A percentile compares a stretch with the other conserved stretches of the same genome.
Evolutionary conservation across 1,140 invertebrate genomes (phyloP).

Genomic region (Drosophila simulans): DNA sequence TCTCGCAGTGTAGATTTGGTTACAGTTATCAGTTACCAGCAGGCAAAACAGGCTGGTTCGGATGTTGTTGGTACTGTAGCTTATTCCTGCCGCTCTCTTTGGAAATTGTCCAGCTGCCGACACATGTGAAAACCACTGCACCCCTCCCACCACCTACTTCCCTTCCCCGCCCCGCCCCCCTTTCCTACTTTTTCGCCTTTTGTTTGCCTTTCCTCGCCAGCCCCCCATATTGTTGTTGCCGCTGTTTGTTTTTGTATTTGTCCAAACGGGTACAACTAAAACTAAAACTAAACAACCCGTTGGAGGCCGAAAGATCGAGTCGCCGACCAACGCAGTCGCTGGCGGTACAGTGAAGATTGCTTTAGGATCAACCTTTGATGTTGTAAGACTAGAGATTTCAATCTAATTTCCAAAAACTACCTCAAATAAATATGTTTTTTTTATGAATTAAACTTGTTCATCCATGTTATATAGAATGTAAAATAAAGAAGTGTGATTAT

Average conservation of each 20-base stretch:
- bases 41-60: constrained; percentile 46
- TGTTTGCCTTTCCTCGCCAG: constrained; percentile 35
- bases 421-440: not conserved
- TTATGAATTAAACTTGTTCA: no score
- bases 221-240: constrained; percentile 1
- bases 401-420: not conserved
- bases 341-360: constrained; percentile 32
- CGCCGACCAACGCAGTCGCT: constrained; percentile 47
- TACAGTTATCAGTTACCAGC: constrained; percentile 67
- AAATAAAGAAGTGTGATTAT: no score
- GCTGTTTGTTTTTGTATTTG: constrained; percentile 56
- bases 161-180: not conserved
- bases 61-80: constrained; percentile 19
- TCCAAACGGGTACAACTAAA: constrained; percentile 67
- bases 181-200: constrained; percentile 24
- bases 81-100: constrained; percentile 34
- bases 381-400: not conserved
- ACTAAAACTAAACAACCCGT: constrained; percentile 69
- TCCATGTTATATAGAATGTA: no score
- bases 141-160: not conserved
- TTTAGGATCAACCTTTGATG: not conserved
- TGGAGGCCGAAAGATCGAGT: constrained; percentile 45
- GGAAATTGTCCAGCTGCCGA: constrained; percentile 55
- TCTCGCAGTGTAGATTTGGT: constrained; percentile 37
- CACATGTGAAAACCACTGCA: constrained; percentile 35